Conservation (phyloP, 2,888 invertebrate genomes). For the Himalopsyche japonica region DNA sequence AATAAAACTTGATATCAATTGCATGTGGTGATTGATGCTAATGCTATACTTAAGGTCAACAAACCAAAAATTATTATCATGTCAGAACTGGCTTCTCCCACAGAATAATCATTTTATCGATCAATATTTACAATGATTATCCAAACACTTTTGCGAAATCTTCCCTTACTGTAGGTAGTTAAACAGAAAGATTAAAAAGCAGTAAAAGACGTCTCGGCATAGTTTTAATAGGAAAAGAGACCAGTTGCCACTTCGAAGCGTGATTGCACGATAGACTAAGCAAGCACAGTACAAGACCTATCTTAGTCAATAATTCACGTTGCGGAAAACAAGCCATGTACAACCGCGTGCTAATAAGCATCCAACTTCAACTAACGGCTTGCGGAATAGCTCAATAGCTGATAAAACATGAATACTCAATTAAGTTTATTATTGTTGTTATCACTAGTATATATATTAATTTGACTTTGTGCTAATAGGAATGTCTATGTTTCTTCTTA, state of each 20-base stretch:
- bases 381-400: background rate
- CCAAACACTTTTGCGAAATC: background rate
- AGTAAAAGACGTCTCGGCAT: background rate
- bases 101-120: no score
- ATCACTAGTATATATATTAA: no score
- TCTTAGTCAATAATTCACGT: conserved; percentile 24
- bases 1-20: no score
- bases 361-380: background rate
- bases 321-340: background rate
- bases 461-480: no score
- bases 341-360: conserved; percentile 13
- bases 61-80: no score
- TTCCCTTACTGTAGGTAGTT: background rate
- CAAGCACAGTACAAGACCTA: conserved; percentile 28
- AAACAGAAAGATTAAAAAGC: background rate
- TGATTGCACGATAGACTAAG: conserved; percentile 15
- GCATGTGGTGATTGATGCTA: no score
- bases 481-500: no score
- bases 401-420: background rate
- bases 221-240: background rate
- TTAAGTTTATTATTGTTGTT: background rate
- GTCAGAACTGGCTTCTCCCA: no score
- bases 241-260: background rate
- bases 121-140: no score
- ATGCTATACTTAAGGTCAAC: no score